Conservation (phyloP, 2,113 vertebrate genomes). For the Glaucomys volans region DNA sequence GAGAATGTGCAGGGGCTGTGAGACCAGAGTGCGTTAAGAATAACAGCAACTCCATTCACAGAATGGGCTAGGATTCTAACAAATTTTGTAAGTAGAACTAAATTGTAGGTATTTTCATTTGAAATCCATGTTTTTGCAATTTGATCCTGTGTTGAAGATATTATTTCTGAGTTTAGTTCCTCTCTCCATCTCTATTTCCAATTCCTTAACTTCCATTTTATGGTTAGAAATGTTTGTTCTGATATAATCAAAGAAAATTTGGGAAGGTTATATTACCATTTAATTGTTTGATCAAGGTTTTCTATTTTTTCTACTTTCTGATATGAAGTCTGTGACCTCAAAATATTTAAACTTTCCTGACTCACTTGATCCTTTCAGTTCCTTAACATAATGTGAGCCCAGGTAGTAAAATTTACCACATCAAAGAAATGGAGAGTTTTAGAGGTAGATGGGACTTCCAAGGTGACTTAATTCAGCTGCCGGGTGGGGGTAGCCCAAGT, state of each 20-base stretch:
- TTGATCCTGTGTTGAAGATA: not conserved
- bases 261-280: not conserved
- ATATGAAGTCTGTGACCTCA: slow-evolving; percentile 4
- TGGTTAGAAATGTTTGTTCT: not conserved
- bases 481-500: not conserved
- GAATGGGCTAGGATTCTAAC: not conserved
- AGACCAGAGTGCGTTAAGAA: not conserved
- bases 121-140: not conserved
- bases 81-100: not conserved
- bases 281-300: not conserved
- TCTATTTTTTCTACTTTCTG: not conserved
- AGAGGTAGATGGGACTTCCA: not conserved
- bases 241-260: slow-evolving; percentile 28
- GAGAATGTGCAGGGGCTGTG: not conserved
- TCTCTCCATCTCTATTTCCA: not conserved
- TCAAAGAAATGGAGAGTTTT: not conserved
- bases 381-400: not conserved
- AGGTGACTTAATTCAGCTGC: not conserved
- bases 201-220: not conserved
- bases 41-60: not conserved
- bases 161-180: not conserved
- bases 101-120: not conserved
- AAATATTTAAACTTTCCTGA: not conserved
- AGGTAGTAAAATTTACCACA: not conserved
- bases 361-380: not conserved